phyloP scores from a whole-genome alignment of 2,888 invertebrate species.

The Eupithecia tripunctaria region DNA sequence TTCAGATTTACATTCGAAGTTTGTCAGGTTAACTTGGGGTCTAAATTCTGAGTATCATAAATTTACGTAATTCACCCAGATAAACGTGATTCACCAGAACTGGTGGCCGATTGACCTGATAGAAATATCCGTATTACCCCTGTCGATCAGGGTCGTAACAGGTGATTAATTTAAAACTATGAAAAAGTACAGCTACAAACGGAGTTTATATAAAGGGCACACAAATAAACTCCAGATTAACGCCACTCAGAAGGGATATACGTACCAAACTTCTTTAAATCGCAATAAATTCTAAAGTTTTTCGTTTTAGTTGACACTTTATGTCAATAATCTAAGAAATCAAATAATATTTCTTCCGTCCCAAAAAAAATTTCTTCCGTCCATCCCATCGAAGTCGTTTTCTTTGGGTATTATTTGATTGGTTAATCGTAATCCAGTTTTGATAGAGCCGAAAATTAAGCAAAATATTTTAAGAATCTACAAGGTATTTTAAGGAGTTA shows the following conservation, averaged over 20 bases:
- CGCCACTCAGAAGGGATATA: no score
- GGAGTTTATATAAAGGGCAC: neutral
- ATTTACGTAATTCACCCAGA: neutral
- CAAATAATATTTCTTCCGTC: no score
- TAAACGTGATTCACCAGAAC: neutral
- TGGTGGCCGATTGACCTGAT: neutral
- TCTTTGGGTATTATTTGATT: no score
- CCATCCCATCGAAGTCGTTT: no score
- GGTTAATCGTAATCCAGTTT: neutral
- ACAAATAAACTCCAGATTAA: neutral
- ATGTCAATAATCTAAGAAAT: no score
- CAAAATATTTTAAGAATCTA: neutral
- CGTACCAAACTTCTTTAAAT: neutral
- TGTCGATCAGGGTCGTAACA: neutral
- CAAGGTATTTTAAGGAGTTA: neutral
- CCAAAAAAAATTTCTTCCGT: no score
- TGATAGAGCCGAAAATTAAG: neutral
- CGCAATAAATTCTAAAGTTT: no score
- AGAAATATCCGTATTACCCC: neutral
- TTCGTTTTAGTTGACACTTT: no score
- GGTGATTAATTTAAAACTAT: neutral
- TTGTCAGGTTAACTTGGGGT: neutral
- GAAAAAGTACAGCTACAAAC: neutral
- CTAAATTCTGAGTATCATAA: neutral
- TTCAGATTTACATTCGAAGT: neutral